These are phyloP conservation scores for Lepidurus apus DNA, from an alignment of 1,140 invertebrate genomes.

Conservation along the genomic window DNA sequence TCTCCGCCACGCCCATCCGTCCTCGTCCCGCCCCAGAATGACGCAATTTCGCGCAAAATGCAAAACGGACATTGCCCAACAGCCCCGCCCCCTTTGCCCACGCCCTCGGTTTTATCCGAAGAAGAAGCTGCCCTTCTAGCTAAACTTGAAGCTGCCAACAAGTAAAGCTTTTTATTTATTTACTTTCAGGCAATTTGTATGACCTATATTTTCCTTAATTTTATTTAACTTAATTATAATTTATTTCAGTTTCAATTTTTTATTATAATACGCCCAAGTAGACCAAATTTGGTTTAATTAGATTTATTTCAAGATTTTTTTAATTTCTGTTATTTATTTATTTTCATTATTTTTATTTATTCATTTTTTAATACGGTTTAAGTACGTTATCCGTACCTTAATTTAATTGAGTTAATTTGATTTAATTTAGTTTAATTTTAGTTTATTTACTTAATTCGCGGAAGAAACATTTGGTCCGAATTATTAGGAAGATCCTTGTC, in stretches of 20 bases:
- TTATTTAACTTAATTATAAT: not conserved
- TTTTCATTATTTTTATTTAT: not conserved
- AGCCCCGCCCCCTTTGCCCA: constrained; percentile 8
- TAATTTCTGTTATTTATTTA: not conserved
- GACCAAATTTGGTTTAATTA: not conserved
- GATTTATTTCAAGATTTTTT: not conserved
- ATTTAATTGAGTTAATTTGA: too few species aligned
- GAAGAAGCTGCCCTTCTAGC: constrained; percentile 76
- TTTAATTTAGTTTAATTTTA: too few species aligned
- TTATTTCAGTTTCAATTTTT: not conserved
- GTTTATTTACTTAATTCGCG: too few species aligned
- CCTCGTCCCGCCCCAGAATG: not conserved
- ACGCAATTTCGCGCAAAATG: not conserved
- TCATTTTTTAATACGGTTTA: too few species aligned
- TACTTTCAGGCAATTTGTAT: not conserved
- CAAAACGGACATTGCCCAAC: not conserved
- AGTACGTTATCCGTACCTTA: too few species aligned
- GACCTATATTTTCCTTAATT: not conserved
- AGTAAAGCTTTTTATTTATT: constrained; percentile 46
- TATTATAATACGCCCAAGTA: not conserved
- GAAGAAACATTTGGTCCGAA: too few species aligned
- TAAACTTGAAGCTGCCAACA: constrained; percentile 89
- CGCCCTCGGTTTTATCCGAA: constrained; percentile 36
- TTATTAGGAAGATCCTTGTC: too few species aligned
- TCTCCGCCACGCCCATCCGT: constrained; percentile 8